Conservation (phyloP, 1,140 invertebrate genomes). For the Acromyrmex charruanus region DNA sequence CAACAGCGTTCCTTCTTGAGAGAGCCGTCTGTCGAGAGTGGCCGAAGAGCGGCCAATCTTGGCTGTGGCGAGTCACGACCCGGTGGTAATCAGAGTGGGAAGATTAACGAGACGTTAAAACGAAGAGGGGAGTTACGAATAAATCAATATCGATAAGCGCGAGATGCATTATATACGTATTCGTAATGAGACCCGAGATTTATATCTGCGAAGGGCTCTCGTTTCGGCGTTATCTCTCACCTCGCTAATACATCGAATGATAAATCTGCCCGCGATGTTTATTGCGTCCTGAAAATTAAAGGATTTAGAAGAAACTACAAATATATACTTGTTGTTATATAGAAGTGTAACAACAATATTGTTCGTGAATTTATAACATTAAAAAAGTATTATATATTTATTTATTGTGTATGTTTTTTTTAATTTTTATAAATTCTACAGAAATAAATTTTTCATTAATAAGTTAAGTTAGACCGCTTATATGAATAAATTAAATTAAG, state of each 20-base stretch:
- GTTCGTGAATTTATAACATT: background rate
- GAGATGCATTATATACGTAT: slow-evolving; percentile 71
- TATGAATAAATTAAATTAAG: no score
- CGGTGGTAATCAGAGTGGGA: slow-evolving; percentile 67
- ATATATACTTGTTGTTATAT: background rate
- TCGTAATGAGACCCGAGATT: slow-evolving; percentile 72
- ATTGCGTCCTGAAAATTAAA: slow-evolving; percentile 3
- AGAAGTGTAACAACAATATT: background rate
- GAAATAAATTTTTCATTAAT: no score
- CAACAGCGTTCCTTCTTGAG: slow-evolving; percentile 32
- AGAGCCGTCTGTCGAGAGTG: slow-evolving; percentile 18
- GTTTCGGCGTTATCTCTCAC: slow-evolving; percentile 35
- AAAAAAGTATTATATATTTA: background rate
- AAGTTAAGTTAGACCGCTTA: no score
- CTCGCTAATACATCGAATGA: slow-evolving; percentile 42
- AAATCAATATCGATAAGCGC: slow-evolving; percentile 76
- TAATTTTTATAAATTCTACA: background rate
- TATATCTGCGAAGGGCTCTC: slow-evolving; percentile 56
- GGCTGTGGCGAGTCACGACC: slow-evolving; percentile 51
- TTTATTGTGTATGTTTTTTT: background rate
- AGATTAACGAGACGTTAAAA: slow-evolving; percentile 76
- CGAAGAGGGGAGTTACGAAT: slow-evolving; percentile 67
- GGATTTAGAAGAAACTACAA: background rate
- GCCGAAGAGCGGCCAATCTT: slow-evolving; percentile 36
- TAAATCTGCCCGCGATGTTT: slow-evolving; percentile 52